Percentiles rank a stretch among this genome's conserved stretches.
Evolutionary conservation across 2,888 invertebrate species (phyloP).

Genomic region (Ecliptopera silaceata): DNA sequence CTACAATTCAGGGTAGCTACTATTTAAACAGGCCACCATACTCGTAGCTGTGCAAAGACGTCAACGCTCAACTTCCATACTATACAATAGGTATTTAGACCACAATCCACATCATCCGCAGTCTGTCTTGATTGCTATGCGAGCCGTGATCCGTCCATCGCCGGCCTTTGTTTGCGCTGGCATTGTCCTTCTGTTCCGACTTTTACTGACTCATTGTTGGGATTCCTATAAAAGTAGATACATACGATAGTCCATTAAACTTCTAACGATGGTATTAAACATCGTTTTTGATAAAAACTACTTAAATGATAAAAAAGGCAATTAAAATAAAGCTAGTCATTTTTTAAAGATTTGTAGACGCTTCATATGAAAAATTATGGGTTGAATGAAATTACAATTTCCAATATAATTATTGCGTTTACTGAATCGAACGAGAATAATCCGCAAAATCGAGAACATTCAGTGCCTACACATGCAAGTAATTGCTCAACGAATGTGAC

Average conservation of each 20-base stretch:
- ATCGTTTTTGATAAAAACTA: neutral
- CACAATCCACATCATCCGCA: constrained; percentile 12
- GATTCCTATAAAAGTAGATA: constrained; percentile 22
- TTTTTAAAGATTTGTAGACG: neutral
- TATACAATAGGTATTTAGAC: neutral
- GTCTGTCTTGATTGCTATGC: constrained; percentile 71
- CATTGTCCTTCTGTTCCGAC: constrained; percentile 69
- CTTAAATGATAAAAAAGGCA: neutral
- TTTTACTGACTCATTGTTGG: constrained; percentile 59
- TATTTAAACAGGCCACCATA: no score
- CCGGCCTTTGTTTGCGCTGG: constrained; percentile 67
- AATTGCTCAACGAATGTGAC: constrained; percentile 23
- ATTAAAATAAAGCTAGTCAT: no score
- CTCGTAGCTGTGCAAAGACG: no score
- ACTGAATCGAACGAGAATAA: no score
- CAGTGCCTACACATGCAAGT: neutral
- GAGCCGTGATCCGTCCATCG: constrained; percentile 51
- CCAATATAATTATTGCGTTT: no score
- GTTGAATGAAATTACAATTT: neutral
- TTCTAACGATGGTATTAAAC: neutral
- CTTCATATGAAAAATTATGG: neutral
- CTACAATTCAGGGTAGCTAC: no score
- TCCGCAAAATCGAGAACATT: neutral
- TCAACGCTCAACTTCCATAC: constrained; percentile 6
- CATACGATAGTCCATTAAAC: constrained; percentile 1